Evolutionary conservation across 2,113 vertebrate species (phyloP), one percentile per base, ranked within the genome.

Genomic region (Phaethon lepturus): DNA sequence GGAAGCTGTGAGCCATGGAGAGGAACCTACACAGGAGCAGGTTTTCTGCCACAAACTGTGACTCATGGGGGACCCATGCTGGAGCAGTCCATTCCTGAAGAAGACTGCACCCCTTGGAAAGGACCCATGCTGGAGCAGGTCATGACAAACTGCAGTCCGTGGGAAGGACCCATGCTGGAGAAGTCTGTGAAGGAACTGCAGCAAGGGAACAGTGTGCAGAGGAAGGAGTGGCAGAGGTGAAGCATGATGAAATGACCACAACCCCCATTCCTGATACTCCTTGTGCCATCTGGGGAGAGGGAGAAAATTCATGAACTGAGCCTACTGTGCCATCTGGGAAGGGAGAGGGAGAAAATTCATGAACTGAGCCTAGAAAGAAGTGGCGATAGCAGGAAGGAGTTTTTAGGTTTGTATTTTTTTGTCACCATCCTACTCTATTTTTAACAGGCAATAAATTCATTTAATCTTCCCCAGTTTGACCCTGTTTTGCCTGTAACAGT

Each of bases 21-120:
- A 47, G 13, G 6, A 77, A 13, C 17, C 8, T 17, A 87, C 9
- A 19, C 4, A 60, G 24, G 5, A 64, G 1, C 5, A 64, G 29
- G 7, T 40, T 62, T 83, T 73, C 53, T 78, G 16, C 3, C 13
- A 83, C 53, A 26, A 94, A 45, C 18, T 55, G 25, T 1, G 4
- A 44, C 8, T 18, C 8, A 8, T 8, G 7, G 4, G 6, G 6
- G 6, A 40, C 2, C 4, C 25, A 20, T 7, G 4, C 7, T 86
- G 56, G 35, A 58, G 14, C 17, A 74, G 7, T 49, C 18, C 7
- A 33, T 45, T 50, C 23, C 26, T 18, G 56, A 74, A 84, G 40
- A 4, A 78, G 17, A n/a, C 6, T 8, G 8, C 13, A 44, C 6
- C 3, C 11, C 0, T 0, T 52, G 11, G 64, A 55, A 60, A 44